Evolutionary conservation across 2,797 vertebrate species (phyloP).

Genomic region (Paedocypris micromegethes): DNA sequence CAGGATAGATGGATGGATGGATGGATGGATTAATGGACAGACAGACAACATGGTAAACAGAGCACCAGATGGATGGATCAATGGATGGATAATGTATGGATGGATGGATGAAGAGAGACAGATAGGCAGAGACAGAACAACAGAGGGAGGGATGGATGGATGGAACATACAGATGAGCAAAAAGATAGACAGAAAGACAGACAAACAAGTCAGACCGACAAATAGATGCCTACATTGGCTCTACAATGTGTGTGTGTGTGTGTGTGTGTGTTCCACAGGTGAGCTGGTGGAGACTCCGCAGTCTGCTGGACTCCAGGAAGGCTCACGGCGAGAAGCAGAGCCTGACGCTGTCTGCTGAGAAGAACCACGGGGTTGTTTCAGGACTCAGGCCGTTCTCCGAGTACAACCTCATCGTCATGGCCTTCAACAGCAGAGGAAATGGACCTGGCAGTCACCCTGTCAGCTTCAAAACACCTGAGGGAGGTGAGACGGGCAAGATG

Average conservation of each 20-base stretch:
- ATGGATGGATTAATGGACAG: too few species aligned
- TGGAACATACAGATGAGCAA: too few species aligned
- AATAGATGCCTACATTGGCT: too few species aligned
- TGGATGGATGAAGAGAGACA: too few species aligned
- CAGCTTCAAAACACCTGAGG: conserved; percentile 88
- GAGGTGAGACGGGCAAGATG: conserved; percentile 74
- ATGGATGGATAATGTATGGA: too few species aligned
- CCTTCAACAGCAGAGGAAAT: conserved; percentile 85
- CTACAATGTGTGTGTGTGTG: background rate
- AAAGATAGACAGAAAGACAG: too few species aligned
- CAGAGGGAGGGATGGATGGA: too few species aligned
- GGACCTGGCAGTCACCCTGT: conserved; percentile 84
- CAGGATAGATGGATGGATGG: too few species aligned
- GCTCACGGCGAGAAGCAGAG: conserved; percentile 75
- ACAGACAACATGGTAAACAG: too few species aligned
- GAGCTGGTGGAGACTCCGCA: conserved; percentile 86
- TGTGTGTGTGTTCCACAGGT: conserved; percentile 63
- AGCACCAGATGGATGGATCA: too few species aligned
- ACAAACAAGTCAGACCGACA: too few species aligned
- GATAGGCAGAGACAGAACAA: too few species aligned
- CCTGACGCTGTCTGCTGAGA: conserved; percentile 76
- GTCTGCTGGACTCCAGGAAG: conserved; percentile 73
- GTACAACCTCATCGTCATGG: conserved; percentile 83
- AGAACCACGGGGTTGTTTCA: conserved; percentile 71
- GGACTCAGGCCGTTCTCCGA: conserved; percentile 85